Base-by-base conservation (phyloP, 2,888 invertebrate genomes). In the Drosophila kambysellisi region DNA sequence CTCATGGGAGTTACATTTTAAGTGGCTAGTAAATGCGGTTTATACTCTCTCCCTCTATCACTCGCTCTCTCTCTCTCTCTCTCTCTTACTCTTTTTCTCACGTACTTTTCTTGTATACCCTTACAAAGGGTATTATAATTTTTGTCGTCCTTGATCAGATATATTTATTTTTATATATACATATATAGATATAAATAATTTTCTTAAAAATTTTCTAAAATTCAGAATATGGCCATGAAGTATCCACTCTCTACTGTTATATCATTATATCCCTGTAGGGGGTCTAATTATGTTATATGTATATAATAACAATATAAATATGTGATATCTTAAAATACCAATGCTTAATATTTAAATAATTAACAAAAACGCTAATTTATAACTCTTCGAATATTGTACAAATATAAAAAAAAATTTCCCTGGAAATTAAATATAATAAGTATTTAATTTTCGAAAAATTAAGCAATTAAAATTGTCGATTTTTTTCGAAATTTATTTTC, bases 1-100 rank as follows among this genome's bases (percentile, higher is more conserved):
- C 84, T 62, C 86, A 65, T 69, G 84, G 89, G 88, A 88, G 86
- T 89, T 88, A 74, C 71, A 64, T 65, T 82, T 80, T 75, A 85
- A 89, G 88, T 74, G 88, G 77, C 81, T 67, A 82, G 81, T 85
- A 85, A 89, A 85, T 63, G 89, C 77, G 84, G 74, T 70, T 79
- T 35, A 68, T 74, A 48, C 51, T 67, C 58, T 53, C 51, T 63
- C 59, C 51, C 54, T 50, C 25, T 12, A 39, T 59, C 29, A 6
- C 50, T 46, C 32, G 43, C 20, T 61, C 30, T 6, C 53, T 48
- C 25, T 48, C n/a, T 35, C 33, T 52, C 30, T 33, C 20, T 20
- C 46, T 52, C 30, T 33, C 20, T 20, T 20, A 15, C 20, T 15
- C 12, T 20, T 20, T 46, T 25, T 25, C 1, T 20, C 15, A 15